These are phyloP conservation scores for Leptogaster cylindrica DNA, from an alignment of 2,888 invertebrate species.

Conservation along the genomic window DNA sequence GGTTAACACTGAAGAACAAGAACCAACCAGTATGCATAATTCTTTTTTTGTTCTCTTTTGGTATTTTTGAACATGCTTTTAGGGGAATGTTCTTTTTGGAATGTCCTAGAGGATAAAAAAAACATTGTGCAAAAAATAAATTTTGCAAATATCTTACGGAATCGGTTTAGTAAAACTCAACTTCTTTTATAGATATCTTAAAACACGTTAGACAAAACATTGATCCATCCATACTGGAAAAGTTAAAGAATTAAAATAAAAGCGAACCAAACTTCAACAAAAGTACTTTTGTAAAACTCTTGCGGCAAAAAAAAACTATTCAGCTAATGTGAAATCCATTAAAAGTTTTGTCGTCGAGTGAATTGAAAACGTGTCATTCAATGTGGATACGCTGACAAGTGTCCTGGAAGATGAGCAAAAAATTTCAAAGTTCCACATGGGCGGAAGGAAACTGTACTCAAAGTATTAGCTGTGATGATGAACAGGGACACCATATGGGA, in stretches of 20 bases:
- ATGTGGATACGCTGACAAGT: conserved; percentile 32
- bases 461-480: neutral
- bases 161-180: neutral
- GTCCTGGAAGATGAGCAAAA: conserved; percentile 22
- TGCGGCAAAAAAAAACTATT: conserved; percentile 42
- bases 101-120: conserved; percentile 25
- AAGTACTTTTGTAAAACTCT: conserved; percentile 29
- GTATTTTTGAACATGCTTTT: conserved; percentile 21
- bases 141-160: neutral
- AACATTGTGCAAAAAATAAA: conserved; percentile 10
- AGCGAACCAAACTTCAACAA: conserved; percentile 5
- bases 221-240: neutral
- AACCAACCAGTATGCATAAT: neutral
- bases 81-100: conserved; percentile 9
- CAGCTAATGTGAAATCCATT: conserved; percentile 46
- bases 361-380: conserved; percentile 39
- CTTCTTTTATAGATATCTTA: conserved; percentile 1
- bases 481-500: no score
- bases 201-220: conserved; percentile 33
- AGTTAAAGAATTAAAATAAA: conserved; percentile 29
- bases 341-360: conserved; percentile 39
- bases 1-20: conserved; percentile 16
- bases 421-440: conserved; percentile 17
- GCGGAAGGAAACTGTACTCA: conserved; percentile 29
- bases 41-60: conserved; percentile 1